Conservation (phyloP, 2,113 vertebrate genomes). For the Zosterops borbonicus region DNA sequence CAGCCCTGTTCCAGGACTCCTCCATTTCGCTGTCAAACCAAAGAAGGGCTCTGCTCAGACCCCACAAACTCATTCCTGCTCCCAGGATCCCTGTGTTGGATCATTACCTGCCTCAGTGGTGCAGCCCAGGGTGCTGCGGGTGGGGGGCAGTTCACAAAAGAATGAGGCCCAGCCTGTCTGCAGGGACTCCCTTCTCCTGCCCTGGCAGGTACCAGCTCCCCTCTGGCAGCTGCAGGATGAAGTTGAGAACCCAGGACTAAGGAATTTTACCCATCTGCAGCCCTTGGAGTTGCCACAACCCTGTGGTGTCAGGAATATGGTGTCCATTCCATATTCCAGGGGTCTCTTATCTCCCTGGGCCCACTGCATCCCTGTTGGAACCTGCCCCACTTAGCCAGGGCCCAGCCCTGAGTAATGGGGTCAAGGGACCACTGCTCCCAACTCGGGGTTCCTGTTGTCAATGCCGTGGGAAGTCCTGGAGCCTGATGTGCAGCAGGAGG, state of each 20-base stretch:
- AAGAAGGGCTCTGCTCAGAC: background rate
- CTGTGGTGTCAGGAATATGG: background rate
- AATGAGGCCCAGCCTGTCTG: background rate
- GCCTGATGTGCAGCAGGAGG: background rate
- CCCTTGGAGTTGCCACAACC: background rate
- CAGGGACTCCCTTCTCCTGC: background rate
- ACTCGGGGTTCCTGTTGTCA: fast-evolving
- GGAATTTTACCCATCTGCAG: background rate
- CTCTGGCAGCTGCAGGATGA: background rate
- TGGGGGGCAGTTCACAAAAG: background rate
- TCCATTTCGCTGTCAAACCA: background rate
- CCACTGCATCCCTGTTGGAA: background rate
- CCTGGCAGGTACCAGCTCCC: background rate
- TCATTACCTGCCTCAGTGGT: fast-evolving
- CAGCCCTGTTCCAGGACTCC: too few relatives aligned
- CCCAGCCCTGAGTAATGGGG: background rate
- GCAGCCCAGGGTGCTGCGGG: fast-evolving
- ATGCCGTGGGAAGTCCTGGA: fast-evolving
- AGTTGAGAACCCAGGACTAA: background rate
- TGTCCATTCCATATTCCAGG: fast-evolving
- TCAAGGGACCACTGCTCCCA: background rate
- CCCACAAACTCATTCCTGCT: background rate
- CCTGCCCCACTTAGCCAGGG: background rate
- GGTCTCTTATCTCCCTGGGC: background rate
- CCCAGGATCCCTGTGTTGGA: background rate